phyloP scores from a whole-genome alignment of 2,888 invertebrate genomes.

The Drosophila lacicola region DNA sequence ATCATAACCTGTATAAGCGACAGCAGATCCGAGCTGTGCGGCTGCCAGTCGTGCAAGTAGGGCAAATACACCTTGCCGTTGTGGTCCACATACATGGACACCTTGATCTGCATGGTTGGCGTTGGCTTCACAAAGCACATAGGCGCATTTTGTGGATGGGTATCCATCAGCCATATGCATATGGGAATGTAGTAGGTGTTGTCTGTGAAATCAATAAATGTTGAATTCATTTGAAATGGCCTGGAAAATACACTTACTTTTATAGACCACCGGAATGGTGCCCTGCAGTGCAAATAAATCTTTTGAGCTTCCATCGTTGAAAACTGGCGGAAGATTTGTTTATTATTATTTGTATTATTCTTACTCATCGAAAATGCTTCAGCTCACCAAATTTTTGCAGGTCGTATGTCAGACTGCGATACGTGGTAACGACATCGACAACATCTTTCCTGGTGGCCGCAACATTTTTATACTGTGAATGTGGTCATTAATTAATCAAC shows the following conservation, averaged over 20 bases:
- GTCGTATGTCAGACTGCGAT: conserved; percentile 88
- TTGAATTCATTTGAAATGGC: no score
- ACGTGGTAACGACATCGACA: conserved; percentile 87
- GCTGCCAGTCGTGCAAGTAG: conserved; percentile 97
- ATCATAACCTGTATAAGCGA: conserved; percentile 96
- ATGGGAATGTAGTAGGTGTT: conserved; percentile 97
- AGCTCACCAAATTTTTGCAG: conserved; percentile 90
- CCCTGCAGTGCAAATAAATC: conserved; percentile 94
- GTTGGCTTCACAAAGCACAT: conserved; percentile 98
- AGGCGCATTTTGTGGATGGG: conserved; percentile 98
- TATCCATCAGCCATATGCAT: conserved; percentile 98
- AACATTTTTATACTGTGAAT: conserved; percentile 89
- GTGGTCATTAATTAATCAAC: conserved; percentile 31
- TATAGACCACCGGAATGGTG: conserved; percentile 96
- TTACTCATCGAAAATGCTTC: neutral
- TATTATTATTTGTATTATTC: neutral
- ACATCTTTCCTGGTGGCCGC: conserved; percentile 89
- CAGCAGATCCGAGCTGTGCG: conserved; percentile 92
- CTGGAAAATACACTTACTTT: conserved; percentile 88
- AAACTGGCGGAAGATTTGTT: conserved; percentile 86
- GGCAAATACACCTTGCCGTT: conserved; percentile 98
- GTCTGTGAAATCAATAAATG: conserved; percentile 85
- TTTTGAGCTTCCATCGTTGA: conserved; percentile 93
- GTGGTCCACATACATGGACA: conserved; percentile 96
- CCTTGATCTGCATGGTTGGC: conserved; percentile 96